Conservation (phyloP, 2,888 invertebrate species). For the Drosophila tanythrix region DNA sequence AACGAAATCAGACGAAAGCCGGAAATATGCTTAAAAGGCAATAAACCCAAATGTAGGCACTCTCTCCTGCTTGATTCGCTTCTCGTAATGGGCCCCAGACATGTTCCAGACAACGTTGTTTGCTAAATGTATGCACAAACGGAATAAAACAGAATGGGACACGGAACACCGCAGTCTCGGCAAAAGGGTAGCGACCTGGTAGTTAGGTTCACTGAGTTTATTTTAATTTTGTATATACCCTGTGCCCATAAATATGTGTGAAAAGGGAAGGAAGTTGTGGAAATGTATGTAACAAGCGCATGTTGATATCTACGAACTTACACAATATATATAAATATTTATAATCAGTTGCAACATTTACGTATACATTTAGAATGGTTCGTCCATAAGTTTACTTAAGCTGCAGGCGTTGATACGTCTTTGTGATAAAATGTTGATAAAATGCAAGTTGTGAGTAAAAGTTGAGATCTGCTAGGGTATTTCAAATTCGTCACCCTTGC, state of each 20-base stretch:
- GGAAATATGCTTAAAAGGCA: constrained; percentile 75
- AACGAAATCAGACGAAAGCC: constrained; percentile 50
- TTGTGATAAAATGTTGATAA: not conserved
- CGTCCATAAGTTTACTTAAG: not conserved
- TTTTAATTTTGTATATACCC: constrained; percentile 9
- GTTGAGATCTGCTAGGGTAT: not conserved
- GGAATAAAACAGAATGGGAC: constrained; percentile 17
- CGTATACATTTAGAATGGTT: not conserved
- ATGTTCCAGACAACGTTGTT: constrained; percentile 67
- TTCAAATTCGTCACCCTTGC: not conserved
- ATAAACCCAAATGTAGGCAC: constrained; percentile 67
- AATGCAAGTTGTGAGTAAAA: too few species aligned
- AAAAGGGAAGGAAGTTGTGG: not conserved
- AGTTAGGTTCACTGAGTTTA: constrained; percentile 36
- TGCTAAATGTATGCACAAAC: constrained; percentile 59
- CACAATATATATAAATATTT: not conserved
- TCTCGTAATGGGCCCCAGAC: constrained; percentile 64
- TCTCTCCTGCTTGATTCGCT: constrained; percentile 6
- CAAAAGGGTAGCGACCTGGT: constrained; percentile 55
- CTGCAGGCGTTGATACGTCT: not conserved
- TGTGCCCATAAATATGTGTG: not conserved
- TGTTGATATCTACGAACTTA: not conserved
- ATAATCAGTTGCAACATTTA: too few species aligned
- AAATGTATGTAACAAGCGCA: not conserved
- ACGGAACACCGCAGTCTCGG: constrained; percentile 12